These are phyloP conservation scores for Herpailurus yagouaroundi DNA, from an alignment of 2,113 vertebrate genomes.

Conservation along the genomic window DNA sequence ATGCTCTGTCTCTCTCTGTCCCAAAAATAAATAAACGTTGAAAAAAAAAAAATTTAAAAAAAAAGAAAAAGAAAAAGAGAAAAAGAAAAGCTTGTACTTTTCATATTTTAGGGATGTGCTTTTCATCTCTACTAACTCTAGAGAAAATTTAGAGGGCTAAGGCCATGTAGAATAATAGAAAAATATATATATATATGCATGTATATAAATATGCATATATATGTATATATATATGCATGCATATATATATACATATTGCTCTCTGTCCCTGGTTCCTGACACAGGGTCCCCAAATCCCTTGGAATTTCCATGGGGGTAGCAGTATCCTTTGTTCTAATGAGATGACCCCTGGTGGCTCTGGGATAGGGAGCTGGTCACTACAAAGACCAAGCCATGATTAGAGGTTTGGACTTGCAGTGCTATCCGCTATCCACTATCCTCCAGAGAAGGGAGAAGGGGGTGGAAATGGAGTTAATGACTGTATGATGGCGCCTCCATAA, in stretches of 20 bases:
- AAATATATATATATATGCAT: not conserved
- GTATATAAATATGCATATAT: not conserved
- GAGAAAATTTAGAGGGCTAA: not conserved
- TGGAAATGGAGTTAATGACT: not conserved
- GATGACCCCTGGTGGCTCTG: not conserved
- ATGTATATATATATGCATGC: not conserved
- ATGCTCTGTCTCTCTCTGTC: too few species aligned
- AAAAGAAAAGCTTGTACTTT: not conserved
- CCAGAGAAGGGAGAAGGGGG: not conserved
- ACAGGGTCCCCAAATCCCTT: not conserved
- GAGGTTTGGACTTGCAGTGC: not conserved
- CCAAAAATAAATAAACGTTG: too few species aligned
- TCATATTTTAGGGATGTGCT: not conserved
- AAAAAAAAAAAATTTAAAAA: too few species aligned
- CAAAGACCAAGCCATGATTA: not conserved
- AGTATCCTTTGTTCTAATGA: not conserved
- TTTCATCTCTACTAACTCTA: not conserved
- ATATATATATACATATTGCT: not conserved
- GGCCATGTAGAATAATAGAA: not conserved
- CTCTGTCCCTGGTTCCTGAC: not conserved
- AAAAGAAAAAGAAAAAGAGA: too few species aligned
- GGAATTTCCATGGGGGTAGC: not conserved
- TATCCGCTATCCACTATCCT: rapidly evolving
- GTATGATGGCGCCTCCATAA: too few species aligned
- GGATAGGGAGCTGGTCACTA: not conserved